Conservation (phyloP, 92 coral and sea anemone species). For the Actinernus sp. region DNA sequence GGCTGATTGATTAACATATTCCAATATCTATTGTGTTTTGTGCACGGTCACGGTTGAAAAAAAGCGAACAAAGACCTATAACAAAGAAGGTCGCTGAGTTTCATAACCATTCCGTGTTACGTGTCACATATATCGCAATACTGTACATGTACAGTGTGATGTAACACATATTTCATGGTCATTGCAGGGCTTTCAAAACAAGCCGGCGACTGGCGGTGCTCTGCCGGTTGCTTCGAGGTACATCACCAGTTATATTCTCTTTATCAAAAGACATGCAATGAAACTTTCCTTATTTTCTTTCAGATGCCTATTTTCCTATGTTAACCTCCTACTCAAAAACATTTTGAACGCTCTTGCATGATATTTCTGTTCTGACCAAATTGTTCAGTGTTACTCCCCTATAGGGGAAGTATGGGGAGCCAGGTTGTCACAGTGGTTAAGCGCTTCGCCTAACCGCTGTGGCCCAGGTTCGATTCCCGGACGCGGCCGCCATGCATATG, state of each 20-base stretch:
- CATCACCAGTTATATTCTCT: no score
- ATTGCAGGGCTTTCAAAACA: background rate
- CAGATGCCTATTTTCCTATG: no score
- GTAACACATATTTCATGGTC: no score
- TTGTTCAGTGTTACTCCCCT: background rate
- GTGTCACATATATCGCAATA: no score
- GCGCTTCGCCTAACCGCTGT: no score
- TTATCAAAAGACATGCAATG: background rate
- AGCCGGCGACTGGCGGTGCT: background rate
- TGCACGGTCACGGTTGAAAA: background rate
- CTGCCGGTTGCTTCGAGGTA: background rate
- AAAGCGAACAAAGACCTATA: background rate
- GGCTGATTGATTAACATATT: background rate
- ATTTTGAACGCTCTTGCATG: background rate
- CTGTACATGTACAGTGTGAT: no score
- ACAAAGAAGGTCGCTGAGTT: background rate
- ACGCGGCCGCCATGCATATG: no score
- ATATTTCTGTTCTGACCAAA: constrained; percentile 62
- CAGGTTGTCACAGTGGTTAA: no score
- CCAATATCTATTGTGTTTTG: background rate
- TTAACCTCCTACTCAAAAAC: no score
- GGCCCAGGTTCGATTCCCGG: no score
- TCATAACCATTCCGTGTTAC: no score
- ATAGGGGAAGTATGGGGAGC: background rate
- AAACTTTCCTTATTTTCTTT: no score